Base-by-base conservation (phyloP, 2,797 vertebrate species). In the Astyanax mexicanus region DNA sequence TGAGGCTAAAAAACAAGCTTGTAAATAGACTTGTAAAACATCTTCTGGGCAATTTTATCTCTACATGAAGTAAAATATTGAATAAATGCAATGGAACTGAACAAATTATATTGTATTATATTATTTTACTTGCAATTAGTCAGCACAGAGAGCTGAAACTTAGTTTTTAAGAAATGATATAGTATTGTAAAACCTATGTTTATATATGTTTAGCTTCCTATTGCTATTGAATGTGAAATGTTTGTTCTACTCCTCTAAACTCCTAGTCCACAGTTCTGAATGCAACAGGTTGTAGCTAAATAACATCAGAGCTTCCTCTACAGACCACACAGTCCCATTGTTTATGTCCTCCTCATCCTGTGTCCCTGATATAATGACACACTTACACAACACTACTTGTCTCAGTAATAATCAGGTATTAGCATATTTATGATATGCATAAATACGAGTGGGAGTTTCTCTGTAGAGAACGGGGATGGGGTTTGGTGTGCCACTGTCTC, bases 401-500 rank as follows among this genome's bases (percentile, higher is more conserved):
- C 27, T 12, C 44, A 68, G 37, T 64, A 57, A 74, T 71, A 65
- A 69, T 51, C 58, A 19, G 15, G n/a, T 8, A 66, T 75, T 67
- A 60, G 54, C 27, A 54, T 62, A 72, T 72, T 62, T 40, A 66
- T 52, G 69, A 58, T 62, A 19, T 65, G 49, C 23, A 15, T 55
- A 54, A 69, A 35, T 11, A 17, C 1, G 19, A 21, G 40, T 23
- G 29, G n/a, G 27, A 57, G 52, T 32, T 76, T 25, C 35, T 44
- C 13, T 12, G 58, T 10, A 45, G 10, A 58, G 35, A 49, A 42
- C 38, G 17, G 15, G 37, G 58, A 23, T 23, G 4, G 40, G n/a
- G 9, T n/a, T 58, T 64, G 52, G 55, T 66, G 79, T 78, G 25
- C 57, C 35, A 29, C 25, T 44, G 42, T 60, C 42, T 25, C 40